phyloP scores from a whole-genome alignment of 1,140 invertebrate genomes.

The Drosophila sp. region DNA sequence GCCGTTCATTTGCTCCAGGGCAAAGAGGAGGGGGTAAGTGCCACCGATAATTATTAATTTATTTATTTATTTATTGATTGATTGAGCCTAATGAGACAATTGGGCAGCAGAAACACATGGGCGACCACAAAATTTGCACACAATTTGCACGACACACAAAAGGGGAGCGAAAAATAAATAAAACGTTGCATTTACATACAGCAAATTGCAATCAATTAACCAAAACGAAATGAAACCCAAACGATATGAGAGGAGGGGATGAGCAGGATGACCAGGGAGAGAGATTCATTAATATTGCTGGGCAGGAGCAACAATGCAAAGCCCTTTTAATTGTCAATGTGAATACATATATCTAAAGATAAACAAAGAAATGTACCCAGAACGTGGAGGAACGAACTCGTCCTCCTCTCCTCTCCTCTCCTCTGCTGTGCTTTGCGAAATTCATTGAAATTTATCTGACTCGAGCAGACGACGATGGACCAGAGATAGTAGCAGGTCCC shows the following conservation, averaged over 20 bases:
- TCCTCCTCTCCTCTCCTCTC: too few relatives aligned
- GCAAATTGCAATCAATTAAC: conserved; percentile 79
- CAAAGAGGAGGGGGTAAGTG: conserved; percentile 94
- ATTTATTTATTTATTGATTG: conserved; percentile 9
- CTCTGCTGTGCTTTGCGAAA: conserved; percentile 58
- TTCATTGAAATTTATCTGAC: conserved; percentile 78
- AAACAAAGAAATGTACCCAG: conserved; percentile 77
- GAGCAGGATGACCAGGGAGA: not conserved
- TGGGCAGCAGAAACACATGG: conserved; percentile 50
- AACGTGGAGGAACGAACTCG: conserved; percentile 7
- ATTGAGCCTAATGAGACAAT: conserved; percentile 68
- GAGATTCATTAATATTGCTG: conserved; percentile 77
- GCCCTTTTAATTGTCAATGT: conserved; percentile 79
- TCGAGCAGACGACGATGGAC: conserved; percentile 32
- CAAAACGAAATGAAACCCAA: conserved; percentile 18
- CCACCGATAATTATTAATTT: not conserved
- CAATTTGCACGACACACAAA: conserved; percentile 30
- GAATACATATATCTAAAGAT: conserved; percentile 57
- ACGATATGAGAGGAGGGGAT: not conserved
- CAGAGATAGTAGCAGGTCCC: conserved; percentile 1
- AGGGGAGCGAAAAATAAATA: not conserved
- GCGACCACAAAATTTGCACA: conserved; percentile 66
- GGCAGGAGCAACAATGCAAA: conserved; percentile 68
- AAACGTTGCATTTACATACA: conserved; percentile 62
- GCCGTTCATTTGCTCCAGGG: conserved; percentile 96